These are phyloP conservation scores for Bovichtus variegatus DNA, from an alignment of 2,797 vertebrate genomes.

Conservation along the genomic window DNA sequence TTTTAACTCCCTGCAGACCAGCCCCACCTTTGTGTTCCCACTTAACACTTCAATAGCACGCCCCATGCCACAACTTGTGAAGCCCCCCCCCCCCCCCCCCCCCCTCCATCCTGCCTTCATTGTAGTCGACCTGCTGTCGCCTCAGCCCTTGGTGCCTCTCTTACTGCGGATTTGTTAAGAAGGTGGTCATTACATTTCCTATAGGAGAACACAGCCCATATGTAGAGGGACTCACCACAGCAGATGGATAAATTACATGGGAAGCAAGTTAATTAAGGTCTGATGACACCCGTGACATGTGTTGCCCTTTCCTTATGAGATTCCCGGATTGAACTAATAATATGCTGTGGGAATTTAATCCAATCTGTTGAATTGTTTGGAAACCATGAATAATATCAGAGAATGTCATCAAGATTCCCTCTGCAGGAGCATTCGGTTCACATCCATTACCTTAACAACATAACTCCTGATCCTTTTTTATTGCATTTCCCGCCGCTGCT, in stretches of 20 bases:
- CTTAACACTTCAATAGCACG: slow-evolving; percentile 67
- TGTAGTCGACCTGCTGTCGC: slow-evolving; percentile 70
- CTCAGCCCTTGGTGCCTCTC: slow-evolving; percentile 43
- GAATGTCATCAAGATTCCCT: not conserved
- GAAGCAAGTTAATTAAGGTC: slow-evolving; percentile 64
- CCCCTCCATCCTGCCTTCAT: slow-evolving; percentile 26
- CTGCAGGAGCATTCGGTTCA: not conserved
- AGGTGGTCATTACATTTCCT: slow-evolving; percentile 83
- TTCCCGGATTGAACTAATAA: not conserved
- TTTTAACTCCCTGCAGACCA: slow-evolving; percentile 41
- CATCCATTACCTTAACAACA: not conserved
- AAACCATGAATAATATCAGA: not conserved
- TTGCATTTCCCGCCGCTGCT: too few relatives aligned
- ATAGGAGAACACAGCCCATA: slow-evolving; percentile 80
- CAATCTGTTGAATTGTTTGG: not conserved
- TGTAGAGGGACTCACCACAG: slow-evolving; percentile 66
- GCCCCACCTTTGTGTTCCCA: slow-evolving; percentile 51
- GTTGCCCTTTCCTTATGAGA: slow-evolving; percentile 28
- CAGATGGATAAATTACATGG: slow-evolving; percentile 80
- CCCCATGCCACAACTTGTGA: slow-evolving; percentile 47
- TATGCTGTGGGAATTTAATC: not conserved
- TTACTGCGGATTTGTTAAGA: slow-evolving; percentile 77
- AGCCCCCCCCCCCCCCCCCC: slow-evolving; percentile 19
- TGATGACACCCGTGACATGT: slow-evolving; percentile 38
- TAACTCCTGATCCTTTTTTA: too few relatives aligned